These are phyloP conservation scores for Lanistes nyassanus DNA, from an alignment of 1,140 invertebrate species.

Conservation along the genomic window DNA sequence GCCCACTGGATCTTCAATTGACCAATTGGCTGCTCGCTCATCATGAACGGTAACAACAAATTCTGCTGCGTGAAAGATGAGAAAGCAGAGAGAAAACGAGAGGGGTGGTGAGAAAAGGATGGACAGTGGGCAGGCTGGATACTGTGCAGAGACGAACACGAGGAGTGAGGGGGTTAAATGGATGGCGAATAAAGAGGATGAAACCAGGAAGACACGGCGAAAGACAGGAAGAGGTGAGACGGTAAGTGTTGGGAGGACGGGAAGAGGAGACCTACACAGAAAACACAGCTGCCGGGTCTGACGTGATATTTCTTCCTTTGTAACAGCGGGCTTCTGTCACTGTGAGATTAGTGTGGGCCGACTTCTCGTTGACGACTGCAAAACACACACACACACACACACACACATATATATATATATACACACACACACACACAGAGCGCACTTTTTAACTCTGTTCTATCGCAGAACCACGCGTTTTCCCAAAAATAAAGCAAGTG, in stretches of 20 bases:
- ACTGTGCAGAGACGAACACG: not conserved
- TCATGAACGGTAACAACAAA: too few species aligned
- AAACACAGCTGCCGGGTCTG: slow-evolving; percentile 14
- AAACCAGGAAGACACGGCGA: not conserved
- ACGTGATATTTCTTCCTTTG: not conserved
- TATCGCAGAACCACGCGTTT: too few species aligned
- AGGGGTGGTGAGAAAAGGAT: not conserved
- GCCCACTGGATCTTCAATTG: too few species aligned
- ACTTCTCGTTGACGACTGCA: not conserved
- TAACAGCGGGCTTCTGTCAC: slow-evolving; percentile 20
- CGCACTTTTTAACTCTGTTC: too few species aligned
- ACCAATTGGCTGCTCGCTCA: too few species aligned
- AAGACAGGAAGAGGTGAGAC: not conserved
- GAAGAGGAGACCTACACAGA: slow-evolving; percentile 14
- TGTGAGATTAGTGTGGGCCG: not conserved
- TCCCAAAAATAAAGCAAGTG: too few species aligned
- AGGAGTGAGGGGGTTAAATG: not conserved
- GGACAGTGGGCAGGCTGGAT: too few species aligned
- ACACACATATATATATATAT: too few species aligned
- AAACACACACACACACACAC: not conserved
- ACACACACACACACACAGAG: too few species aligned
- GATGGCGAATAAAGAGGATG: not conserved
- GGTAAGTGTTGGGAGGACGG: not conserved
- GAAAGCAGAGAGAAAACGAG: too few species aligned
- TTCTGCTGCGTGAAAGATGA: too few species aligned